Conservation (phyloP, 2,797 vertebrate species). For the Megalops cyprinoides region DNA sequence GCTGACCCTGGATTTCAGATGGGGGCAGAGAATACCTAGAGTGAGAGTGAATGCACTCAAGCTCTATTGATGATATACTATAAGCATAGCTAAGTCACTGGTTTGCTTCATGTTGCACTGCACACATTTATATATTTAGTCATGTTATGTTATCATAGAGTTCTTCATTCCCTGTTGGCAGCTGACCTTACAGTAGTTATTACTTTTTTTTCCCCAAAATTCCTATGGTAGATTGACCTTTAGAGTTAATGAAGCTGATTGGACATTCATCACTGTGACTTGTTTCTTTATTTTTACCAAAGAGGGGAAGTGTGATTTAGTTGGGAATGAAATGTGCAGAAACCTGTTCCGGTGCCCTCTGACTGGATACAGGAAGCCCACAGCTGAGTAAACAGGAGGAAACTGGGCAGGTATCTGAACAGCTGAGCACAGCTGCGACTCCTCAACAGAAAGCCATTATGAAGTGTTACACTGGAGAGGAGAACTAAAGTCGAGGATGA, state of each 20-base stretch:
- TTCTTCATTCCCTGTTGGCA: conserved; percentile 51
- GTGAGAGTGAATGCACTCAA: not conserved
- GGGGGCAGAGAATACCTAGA: not conserved
- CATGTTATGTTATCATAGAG: conserved; percentile 29
- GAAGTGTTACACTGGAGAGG: conserved; percentile 7
- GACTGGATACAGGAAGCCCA: conserved; percentile 62
- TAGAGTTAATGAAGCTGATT: conserved; percentile 82
- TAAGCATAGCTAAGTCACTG: not conserved
- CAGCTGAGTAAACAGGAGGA: conserved; percentile 57
- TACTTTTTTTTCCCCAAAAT: conserved; percentile 70
- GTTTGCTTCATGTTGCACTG: conserved; percentile 54
- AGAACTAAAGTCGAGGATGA: not conserved
- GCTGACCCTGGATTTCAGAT: not conserved
- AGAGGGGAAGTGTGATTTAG: conserved; percentile 73
- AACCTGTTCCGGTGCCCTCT: conserved; percentile 70
- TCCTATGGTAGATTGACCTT: conserved; percentile 73
- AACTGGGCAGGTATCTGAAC: conserved; percentile 50
- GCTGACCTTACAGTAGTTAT: conserved; percentile 52
- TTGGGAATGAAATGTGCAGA: conserved; percentile 83
- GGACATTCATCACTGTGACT: conserved; percentile 79
- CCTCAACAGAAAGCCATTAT: not conserved
- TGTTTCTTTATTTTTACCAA: conserved; percentile 61
- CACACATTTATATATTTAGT: conserved; percentile 67
- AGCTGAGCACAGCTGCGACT: not conserved
- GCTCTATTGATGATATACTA: not conserved